Base-by-base conservation (phyloP, 2,888 invertebrate genomes). In the Galeruca laticollis region DNA sequence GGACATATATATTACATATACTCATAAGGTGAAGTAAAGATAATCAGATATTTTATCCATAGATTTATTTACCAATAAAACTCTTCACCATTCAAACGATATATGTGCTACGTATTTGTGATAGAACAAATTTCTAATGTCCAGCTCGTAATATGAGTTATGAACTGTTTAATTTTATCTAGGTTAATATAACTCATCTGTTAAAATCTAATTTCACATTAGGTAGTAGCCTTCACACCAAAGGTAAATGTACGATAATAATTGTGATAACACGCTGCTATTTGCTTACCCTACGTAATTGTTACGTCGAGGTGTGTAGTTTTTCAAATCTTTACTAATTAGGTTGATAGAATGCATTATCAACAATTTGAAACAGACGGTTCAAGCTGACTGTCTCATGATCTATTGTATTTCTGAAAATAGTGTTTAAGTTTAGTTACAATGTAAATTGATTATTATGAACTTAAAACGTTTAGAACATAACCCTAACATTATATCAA, bases 241-340 rank as follows among this genome's bases (percentile, higher is more conserved):
- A 52, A 52, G 52, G 52, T 52, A 52, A 52, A 52, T 26, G 52
- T 52, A 52, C 52, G 52, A 52, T 52, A 52, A 52, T 20, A 52
- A 21, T 1, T 26, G 26, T 52, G 52, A 52, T 52, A 52, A 52
- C 52, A 20, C 13, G 21, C 13, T 21, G 52, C 52, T 52, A 52
- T 52, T 52, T 52, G 26, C 52, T 52, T 20, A 52, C 52, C 26
- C 52, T 52, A 52, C 52, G 52, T 52, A 52, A 52, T 52, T 20
- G 26, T 52, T 52, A 52, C 26, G 26, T 52, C 26, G 52, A 20
- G 13, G 4, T 52, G 52, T 52, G 26, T 49, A 18, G n/a, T n/a
- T 13, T 52, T 52, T 21, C 20, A 21, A 52, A 52, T 52, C 21
- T 52, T 4, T 52, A 52, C 52, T 52, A 52, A 52, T 52, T 26